These are phyloP conservation scores for Stomatorhinus ivindoensis DNA, from an alignment of 2,113 vertebrate species.

Conservation along the genomic window DNA sequence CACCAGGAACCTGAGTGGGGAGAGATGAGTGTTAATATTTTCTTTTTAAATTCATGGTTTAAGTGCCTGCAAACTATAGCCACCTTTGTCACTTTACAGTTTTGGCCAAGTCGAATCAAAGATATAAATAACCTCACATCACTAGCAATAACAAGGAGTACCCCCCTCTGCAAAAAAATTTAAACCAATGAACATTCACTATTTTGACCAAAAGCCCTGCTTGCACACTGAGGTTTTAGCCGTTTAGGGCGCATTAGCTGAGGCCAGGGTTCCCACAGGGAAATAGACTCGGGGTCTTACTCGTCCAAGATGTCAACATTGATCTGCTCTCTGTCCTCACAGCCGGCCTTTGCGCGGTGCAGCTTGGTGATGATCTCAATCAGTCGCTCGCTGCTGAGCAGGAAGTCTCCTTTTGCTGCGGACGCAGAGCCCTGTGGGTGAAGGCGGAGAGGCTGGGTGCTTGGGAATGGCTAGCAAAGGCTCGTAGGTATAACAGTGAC, in stretches of 20 bases:
- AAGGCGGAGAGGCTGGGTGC: neutral
- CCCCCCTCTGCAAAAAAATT: neutral
- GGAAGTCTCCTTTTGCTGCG: constrained; percentile 91
- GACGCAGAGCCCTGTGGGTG: constrained; percentile 75
- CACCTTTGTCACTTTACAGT: no score
- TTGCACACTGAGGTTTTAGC: neutral
- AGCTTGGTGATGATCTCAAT: constrained; percentile 98
- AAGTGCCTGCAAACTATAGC: neutral
- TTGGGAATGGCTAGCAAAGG: neutral
- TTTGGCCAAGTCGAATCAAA: no score
- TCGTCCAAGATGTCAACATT: constrained; percentile 90
- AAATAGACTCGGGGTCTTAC: constrained; percentile 57
- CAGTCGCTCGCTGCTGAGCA: constrained; percentile 89
- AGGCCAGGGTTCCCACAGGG: neutral
- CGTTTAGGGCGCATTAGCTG: neutral
- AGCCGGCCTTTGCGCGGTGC: constrained; percentile 71
- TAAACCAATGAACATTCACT: neutral
- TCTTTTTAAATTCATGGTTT: neutral
- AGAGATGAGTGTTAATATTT: neutral
- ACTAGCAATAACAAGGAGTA: neutral
- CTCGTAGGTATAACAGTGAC: neutral
- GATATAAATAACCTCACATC: neutral
- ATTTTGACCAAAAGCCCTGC: neutral
- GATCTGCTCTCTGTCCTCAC: constrained; percentile 74
- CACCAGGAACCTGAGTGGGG: constrained; percentile 78